Evolutionary conservation across 2,797 vertebrate species (phyloP).

Genomic region (Florisuga fusca): DNA sequence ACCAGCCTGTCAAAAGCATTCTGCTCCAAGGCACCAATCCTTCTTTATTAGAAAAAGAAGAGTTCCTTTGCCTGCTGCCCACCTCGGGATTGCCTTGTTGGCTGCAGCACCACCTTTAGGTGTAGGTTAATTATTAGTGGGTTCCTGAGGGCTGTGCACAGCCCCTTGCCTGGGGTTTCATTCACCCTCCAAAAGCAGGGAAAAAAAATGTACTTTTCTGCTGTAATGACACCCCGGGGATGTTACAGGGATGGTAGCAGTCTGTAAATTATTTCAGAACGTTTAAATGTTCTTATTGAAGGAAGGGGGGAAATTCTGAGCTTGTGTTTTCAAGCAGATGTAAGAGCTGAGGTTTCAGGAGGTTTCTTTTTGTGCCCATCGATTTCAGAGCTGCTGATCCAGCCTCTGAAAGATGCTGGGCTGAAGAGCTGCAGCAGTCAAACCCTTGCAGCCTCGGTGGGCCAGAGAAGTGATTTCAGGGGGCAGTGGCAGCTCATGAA

Average conservation of each 20-base stretch:
- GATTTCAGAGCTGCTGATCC: not conserved
- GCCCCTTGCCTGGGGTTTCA: not conserved
- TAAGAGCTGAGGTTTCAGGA: not conserved
- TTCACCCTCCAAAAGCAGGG: not conserved
- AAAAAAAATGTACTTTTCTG: not conserved
- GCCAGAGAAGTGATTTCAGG: not conserved
- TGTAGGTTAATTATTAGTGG: conserved; percentile 50
- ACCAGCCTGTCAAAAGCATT: conserved; percentile 55
- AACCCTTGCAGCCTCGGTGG: not conserved
- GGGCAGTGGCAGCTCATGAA: not conserved
- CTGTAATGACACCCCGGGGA: not conserved
- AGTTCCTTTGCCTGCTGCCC: conserved; percentile 45
- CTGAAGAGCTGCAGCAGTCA: not conserved
- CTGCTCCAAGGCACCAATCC: conserved; percentile 17
- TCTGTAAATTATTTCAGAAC: not conserved
- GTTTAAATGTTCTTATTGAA: not conserved
- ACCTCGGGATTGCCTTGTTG: conserved; percentile 18
- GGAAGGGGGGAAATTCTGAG: not conserved
- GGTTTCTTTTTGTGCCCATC: not conserved
- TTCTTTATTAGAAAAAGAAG: conserved; percentile 19
- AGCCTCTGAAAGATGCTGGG: not conserved
- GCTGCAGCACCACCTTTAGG: conserved; percentile 66
- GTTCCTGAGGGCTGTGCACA: not conserved
- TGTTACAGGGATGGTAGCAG: not conserved
- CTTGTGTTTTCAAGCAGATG: not conserved